Conservation (phyloP, 92 coral and sea anemone species). For the Meandrina meandrites region DNA sequence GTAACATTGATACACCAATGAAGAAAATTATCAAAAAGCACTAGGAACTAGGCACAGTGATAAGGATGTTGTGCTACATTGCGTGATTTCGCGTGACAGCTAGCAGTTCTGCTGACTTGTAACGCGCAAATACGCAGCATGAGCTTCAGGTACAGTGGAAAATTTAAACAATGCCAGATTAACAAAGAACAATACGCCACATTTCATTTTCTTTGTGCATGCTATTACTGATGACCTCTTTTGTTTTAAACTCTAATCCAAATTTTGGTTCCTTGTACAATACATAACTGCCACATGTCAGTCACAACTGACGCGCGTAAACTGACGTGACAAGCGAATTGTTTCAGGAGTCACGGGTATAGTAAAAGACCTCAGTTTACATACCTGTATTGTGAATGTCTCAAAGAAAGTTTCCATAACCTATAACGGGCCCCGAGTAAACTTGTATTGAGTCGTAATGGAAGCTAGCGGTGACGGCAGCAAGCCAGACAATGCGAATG, state of each 20-base stretch:
- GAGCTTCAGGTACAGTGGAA: not conserved
- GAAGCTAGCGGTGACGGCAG: not conserved
- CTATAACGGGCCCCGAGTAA: not conserved
- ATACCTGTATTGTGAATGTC: not conserved
- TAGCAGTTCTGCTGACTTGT: too few relatives aligned
- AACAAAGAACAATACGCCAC: not conserved
- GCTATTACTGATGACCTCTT: not conserved
- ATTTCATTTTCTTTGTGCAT: not conserved
- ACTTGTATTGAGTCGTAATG: not conserved
- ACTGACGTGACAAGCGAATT: not conserved
- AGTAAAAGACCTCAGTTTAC: not conserved
- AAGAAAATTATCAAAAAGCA: too few relatives aligned
- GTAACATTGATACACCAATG: too few relatives aligned
- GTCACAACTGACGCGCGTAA: not conserved
- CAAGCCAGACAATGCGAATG: not conserved
- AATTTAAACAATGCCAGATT: not conserved
- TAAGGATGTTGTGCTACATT: too few relatives aligned
- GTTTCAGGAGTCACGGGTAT: not conserved
- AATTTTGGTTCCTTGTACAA: not conserved
- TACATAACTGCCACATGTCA: not conserved
- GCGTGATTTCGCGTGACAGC: not conserved
- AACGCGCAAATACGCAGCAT: too few relatives aligned
- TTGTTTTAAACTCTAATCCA: not conserved
- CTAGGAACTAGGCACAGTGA: too few relatives aligned
- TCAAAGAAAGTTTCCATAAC: not conserved